Conservation (phyloP, 2,888 invertebrate genomes). For the Pandemis heparana region DNA sequence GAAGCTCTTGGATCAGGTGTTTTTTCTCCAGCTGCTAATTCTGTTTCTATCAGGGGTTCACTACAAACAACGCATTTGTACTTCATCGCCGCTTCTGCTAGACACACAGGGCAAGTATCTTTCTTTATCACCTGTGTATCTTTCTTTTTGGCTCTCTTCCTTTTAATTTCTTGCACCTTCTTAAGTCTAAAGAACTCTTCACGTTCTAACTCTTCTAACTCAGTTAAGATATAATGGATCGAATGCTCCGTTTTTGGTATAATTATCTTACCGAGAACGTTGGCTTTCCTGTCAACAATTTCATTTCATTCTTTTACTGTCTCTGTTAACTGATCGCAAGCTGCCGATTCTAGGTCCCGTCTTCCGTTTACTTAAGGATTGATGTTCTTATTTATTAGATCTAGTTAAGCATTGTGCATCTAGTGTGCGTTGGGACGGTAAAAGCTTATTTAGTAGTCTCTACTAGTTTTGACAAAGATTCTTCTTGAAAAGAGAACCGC, state of each 20-base stretch:
- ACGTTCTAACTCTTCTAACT: constrained; percentile 59
- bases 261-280: constrained; percentile 57
- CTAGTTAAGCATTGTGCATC: not conserved
- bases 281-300: constrained; percentile 58
- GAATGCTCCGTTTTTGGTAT: constrained; percentile 56
- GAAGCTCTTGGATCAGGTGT: not conserved
- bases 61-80: not conserved
- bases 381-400: constrained; percentile 26
- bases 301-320: constrained; percentile 10
- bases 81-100: constrained; percentile 2
- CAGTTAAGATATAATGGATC: constrained; percentile 54
- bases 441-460: not conserved
- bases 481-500: not conserved
- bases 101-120: not conserved
- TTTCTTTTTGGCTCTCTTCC: constrained; percentile 40
- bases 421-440: not conserved
- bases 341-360: constrained; percentile 51
- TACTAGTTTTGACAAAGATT: not conserved
- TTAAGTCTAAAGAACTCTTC: constrained; percentile 61
- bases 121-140: constrained; percentile 21
- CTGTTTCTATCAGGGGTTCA: not conserved
- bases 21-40: constrained; percentile 7
- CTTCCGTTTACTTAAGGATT: constrained; percentile 53
- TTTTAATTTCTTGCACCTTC: constrained; percentile 48
- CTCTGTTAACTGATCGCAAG: constrained; percentile 9